Conservation (phyloP, 1,140 invertebrate genomes). For the Nephotettix cincticeps region DNA sequence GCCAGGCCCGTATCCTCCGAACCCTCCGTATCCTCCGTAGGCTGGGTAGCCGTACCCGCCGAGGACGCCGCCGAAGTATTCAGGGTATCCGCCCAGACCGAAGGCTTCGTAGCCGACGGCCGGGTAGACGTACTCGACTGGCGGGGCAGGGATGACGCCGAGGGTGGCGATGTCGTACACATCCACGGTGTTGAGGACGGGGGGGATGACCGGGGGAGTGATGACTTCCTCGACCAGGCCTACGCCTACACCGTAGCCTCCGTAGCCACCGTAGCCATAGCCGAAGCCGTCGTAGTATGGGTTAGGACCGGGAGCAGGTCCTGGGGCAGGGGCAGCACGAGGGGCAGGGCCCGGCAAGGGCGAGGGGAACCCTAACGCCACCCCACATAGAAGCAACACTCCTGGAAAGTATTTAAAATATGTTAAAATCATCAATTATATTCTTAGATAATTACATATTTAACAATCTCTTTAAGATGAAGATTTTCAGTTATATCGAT, state of each 20-base stretch:
- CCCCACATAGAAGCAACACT: too few species aligned
- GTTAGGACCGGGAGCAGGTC: background rate
- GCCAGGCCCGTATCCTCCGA: too few species aligned
- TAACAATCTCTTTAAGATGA: too few species aligned
- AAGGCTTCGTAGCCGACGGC: constrained; percentile 17
- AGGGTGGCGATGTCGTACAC: constrained; percentile 20
- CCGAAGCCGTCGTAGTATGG: background rate
- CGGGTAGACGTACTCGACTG: constrained; percentile 13
- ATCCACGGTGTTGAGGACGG: constrained; percentile 7
- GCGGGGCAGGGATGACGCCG: constrained; percentile 4
- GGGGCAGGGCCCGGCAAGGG: background rate
- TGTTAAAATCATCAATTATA: too few species aligned
- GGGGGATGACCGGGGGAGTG: background rate
- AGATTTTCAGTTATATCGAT: too few species aligned
- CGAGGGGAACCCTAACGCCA: background rate
- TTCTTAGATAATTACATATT: too few species aligned
- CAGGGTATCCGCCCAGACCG: background rate
- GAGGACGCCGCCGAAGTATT: background rate
- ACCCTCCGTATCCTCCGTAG: background rate
- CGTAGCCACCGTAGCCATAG: background rate
- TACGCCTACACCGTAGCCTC: background rate
- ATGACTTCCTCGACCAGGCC: constrained; percentile 1
- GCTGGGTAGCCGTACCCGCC: background rate
- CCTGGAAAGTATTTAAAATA: too few species aligned
- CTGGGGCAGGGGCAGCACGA: background rate